Conservation (phyloP, 2,797 vertebrate species). For the Amblyraja radiata region DNA sequence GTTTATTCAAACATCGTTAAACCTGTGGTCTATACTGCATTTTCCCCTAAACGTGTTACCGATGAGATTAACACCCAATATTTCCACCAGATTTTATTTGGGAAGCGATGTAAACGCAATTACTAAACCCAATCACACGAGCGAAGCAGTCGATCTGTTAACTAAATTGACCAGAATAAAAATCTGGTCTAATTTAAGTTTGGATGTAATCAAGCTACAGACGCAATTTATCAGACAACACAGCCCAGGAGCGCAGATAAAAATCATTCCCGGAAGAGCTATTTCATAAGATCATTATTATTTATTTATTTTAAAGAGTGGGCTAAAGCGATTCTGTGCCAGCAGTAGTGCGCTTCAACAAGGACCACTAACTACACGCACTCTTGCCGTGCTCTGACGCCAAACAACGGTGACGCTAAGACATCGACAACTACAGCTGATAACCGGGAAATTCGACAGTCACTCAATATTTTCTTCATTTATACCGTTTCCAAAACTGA, state of each 20-base stretch:
- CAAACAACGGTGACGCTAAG: background rate
- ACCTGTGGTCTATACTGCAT: background rate
- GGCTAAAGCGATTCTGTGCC: background rate
- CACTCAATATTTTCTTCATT: background rate
- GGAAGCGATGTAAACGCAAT: background rate
- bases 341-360: background rate
- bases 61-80: background rate
- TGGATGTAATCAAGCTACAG: background rate
- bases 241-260: background rate
- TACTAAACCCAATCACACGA: background rate
- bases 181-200: background rate
- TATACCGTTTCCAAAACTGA: background rate
- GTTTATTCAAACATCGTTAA: background rate
- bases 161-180: background rate
- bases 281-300: background rate
- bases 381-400: background rate
- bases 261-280: background rate
- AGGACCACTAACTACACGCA: background rate
- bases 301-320: background rate
- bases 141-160: background rate
- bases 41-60: too few relatives aligned
- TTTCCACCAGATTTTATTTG: background rate
- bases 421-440: slow-evolving; percentile 7
- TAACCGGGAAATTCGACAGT: slow-evolving; percentile 1
- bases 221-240: background rate